Base-by-base conservation (phyloP, 2,113 vertebrate species). In the Elaphurus davidianus region DNA sequence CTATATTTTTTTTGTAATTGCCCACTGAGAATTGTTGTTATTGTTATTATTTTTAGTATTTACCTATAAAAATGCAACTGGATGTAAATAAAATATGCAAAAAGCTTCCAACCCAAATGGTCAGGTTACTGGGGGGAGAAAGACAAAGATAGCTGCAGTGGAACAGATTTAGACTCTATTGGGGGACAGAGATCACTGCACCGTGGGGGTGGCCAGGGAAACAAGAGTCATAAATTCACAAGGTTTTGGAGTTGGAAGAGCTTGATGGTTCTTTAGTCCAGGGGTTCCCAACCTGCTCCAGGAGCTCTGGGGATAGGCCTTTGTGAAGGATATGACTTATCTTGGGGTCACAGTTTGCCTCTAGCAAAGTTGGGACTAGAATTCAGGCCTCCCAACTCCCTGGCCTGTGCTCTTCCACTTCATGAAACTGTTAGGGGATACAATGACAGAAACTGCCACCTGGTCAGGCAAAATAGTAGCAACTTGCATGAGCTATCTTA, bases 1-100 rank as follows among this genome's bases (percentile, higher is more conserved):
- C 16, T 82, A 0, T 27, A n/a, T 62, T 54, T 76, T 60, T 60
- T 92, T 25, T 81, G 36, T 14, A 47, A 30, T 43, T 94, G 79
- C 14, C 57, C 40, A 78, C 30, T 13, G 47, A 57, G 45, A 36
- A 84, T 83, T 30, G 27, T 36, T 59, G 54, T 25, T 81, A 50
- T 64, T 54, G 13, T 60, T 81, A 25, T 78, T 90, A 79, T 88
- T 91, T 91, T 93, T 71, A 76, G 27, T 62, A 93, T 96, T 94
- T 95, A 55, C 55, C 62, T 55, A 55, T 47, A 43, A 93, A 96
- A 93, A 88, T 86, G 64, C 50, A 95, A 45, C 50, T 74, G 78
- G 36, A 12, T 57, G 33, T 8, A 50, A 81, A 81, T 15, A 83
- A 40, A 40, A 78, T 59, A 59, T 52, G 64, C 45, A 55, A 83